phyloP scores from a whole-genome alignment of 64 coral and sea anemone species.

The Stylophora pistillata region DNA sequence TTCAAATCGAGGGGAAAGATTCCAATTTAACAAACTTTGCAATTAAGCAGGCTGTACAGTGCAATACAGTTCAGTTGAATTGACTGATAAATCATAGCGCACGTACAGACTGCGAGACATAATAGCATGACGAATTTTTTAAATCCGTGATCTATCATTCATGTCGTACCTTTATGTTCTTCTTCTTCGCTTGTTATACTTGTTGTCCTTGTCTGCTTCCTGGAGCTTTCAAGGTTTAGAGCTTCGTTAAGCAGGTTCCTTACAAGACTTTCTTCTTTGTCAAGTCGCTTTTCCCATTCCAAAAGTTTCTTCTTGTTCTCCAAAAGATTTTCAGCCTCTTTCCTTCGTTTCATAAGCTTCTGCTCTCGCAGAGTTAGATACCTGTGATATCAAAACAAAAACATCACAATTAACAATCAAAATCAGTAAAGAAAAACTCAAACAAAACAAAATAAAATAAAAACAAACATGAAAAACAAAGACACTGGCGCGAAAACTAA shows the following conservation, averaged over 20 bases:
- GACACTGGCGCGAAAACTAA: no score
- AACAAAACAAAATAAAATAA: background rate
- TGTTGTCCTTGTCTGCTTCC: background rate
- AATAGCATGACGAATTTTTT: no score
- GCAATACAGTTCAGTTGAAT: no score
- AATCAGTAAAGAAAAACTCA: background rate
- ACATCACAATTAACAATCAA: background rate
- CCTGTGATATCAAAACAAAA: constrained; percentile 22
- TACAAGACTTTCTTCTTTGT: constrained; percentile 80
- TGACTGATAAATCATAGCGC: no score
- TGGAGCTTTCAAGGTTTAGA: constrained; percentile 62
- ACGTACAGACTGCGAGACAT: no score
- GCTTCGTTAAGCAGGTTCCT: constrained; percentile 83
- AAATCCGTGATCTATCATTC: background rate
- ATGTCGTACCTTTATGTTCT: constrained; percentile 46
- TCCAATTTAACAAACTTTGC: no score
- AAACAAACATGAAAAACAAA: no score
- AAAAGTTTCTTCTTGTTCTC: constrained; percentile 79
- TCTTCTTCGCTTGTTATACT: constrained; percentile 38
- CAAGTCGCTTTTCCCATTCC: constrained; percentile 85
- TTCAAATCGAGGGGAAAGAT: no score
- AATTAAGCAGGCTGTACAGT: no score
- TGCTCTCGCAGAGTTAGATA: constrained; percentile 90
- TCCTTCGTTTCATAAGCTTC: constrained; percentile 77
- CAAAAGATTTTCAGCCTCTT: constrained; percentile 83